Evolutionary conservation across 1,140 invertebrate genomes (phyloP).

Genomic region (Drosophila guanche): DNA sequence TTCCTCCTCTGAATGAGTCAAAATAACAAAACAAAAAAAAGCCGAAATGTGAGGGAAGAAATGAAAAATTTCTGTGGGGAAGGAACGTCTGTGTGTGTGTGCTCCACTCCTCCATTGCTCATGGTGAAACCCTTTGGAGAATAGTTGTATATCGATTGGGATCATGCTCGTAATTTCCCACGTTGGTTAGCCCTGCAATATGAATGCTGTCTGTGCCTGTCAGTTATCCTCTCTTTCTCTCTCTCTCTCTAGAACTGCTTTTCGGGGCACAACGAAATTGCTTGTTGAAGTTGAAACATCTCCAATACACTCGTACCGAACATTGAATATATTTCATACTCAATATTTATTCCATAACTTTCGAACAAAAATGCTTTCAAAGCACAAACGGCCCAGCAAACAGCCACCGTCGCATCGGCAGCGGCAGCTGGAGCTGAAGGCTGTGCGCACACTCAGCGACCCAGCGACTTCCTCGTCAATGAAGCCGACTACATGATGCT

Average conservation of each 20-base stretch:
- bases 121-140: not conserved
- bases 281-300: no score
- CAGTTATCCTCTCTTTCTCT: constrained; percentile 1
- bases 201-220: constrained; percentile 7
- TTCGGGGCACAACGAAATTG: no score
- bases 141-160: constrained; percentile 7
- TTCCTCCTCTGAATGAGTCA: no score
- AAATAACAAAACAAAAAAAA: no score
- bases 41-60: no score
- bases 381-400: no score
- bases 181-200: constrained; percentile 12
- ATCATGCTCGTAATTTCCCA: constrained; percentile 13
- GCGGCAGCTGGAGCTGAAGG: no score
- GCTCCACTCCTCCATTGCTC: not conserved
- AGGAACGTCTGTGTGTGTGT: constrained; percentile 22
- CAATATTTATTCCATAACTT: no score
- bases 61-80: constrained; percentile 24
- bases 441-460: constrained; percentile 26
- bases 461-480: constrained; percentile 29
- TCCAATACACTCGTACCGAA: no score
- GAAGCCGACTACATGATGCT: constrained; percentile 41
- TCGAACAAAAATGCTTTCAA: no score
- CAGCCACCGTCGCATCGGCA: no score
- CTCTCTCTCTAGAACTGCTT: not conserved
- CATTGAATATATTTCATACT: no score